Conservation (phyloP, 1,140 invertebrate species). For the Ceratina japonica region DNA sequence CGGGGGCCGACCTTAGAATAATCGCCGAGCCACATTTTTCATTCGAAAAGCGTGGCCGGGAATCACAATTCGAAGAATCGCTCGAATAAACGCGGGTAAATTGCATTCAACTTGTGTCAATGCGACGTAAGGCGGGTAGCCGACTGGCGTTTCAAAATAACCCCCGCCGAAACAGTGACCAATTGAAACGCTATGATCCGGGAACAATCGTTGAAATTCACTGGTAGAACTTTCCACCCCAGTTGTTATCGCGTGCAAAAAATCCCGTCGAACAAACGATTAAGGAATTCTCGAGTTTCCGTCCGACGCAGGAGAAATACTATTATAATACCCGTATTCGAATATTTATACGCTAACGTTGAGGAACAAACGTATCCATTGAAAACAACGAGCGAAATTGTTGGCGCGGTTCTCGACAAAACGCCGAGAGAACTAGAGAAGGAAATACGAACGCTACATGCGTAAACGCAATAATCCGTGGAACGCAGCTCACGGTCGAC, state of each 20-base stretch:
- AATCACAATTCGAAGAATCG: constrained; percentile 33
- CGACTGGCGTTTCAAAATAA: neutral
- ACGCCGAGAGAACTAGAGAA: too few relatives aligned
- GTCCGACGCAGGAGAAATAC: neutral
- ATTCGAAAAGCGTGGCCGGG: neutral
- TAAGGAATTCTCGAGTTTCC: constrained; percentile 5
- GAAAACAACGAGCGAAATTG: neutral
- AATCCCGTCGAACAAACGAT: neutral
- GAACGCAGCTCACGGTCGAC: neutral
- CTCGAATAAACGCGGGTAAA: constrained; percentile 29
- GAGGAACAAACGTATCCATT: neutral
- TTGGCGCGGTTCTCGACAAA: neutral
- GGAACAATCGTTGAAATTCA: constrained; percentile 12
- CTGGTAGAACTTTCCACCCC: constrained; percentile 16
- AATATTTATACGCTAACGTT: constrained; percentile 21
- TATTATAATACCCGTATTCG: neutral
- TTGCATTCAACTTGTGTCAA: constrained; percentile 29
- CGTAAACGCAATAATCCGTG: neutral
- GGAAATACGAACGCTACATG: neutral
- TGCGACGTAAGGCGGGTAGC: constrained; percentile 11
- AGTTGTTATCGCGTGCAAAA: neutral
- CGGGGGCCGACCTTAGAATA: constrained; percentile 3
- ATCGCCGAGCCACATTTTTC: neutral
- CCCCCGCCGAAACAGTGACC: constrained; percentile 6
- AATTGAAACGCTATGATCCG: neutral